Conservation (phyloP, 2,797 vertebrate species). For the Betta splendens region DNA sequence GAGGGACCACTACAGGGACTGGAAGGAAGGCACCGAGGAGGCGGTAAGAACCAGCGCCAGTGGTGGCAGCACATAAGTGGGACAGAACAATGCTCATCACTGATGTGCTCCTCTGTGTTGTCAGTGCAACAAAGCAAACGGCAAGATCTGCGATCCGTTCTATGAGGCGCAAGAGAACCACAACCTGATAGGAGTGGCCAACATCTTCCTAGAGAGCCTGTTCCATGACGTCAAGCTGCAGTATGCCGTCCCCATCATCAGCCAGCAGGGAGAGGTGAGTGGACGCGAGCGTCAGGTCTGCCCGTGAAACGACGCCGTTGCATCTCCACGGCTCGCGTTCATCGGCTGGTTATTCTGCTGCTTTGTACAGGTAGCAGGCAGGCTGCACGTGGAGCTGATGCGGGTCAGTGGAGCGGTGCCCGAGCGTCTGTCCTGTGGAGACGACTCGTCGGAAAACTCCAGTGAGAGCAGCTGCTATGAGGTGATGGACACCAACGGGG, state of each 20-base stretch:
- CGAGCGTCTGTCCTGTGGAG: slow-evolving; percentile 87
- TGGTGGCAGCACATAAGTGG: neutral
- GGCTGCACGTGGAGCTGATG: slow-evolving; percentile 94
- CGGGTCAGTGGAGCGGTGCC: slow-evolving; percentile 89
- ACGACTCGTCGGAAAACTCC: slow-evolving; percentile 97
- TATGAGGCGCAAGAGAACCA: slow-evolving; percentile 98
- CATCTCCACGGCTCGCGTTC: too few species aligned
- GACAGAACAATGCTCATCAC: neutral
- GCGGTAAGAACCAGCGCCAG: slow-evolving; percentile 68
- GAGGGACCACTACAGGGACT: slow-evolving; percentile 97
- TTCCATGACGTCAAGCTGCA: slow-evolving; percentile 95
- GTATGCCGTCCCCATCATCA: slow-evolving; percentile 98
- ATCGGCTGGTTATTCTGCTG: neutral
- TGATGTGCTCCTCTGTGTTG: slow-evolving; percentile 11
- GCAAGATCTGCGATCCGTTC: slow-evolving; percentile 90
- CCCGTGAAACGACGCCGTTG: too few species aligned
- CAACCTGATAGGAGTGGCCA: slow-evolving; percentile 96
- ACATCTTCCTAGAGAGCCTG: slow-evolving; percentile 96
- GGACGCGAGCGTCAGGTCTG: too few species aligned
- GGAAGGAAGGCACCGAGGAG: slow-evolving; percentile 90
- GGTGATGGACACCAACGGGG: slow-evolving; percentile 90
- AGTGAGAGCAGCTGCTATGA: slow-evolving; percentile 95
- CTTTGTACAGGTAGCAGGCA: slow-evolving; percentile 88
- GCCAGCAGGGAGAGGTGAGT: slow-evolving; percentile 97
- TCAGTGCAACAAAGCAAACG: slow-evolving; percentile 83